Percentiles rank a stretch among this genome's conserved stretches.
Conservation (phyloP, 2,888 invertebrate genomes). For the Drosophila borborema region DNA sequence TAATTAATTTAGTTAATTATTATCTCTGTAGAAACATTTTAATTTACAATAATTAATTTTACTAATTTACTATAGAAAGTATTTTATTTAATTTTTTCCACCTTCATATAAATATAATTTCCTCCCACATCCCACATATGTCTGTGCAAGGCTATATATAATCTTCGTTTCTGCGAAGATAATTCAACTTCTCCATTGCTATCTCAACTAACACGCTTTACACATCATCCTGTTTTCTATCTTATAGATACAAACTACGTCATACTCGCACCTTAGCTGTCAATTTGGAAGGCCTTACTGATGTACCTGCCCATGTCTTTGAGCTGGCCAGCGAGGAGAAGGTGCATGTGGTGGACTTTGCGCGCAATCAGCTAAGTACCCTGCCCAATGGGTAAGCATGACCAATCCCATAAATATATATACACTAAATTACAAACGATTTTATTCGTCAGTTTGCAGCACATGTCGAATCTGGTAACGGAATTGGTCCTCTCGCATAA, state of each 20-base stretch:
- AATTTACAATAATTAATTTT: too few species aligned
- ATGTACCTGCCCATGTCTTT: constrained; percentile 91
- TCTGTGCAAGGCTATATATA: background rate
- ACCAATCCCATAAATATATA: too few species aligned
- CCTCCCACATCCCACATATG: too few species aligned
- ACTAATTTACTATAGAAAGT: too few species aligned
- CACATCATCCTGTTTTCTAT: background rate
- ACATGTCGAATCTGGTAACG: constrained; percentile 86
- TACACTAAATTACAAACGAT: background rate
- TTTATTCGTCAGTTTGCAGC: constrained; percentile 84
- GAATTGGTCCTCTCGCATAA: constrained; percentile 91
- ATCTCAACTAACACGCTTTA: background rate
- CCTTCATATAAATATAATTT: too few species aligned
- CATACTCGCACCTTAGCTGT: constrained; percentile 85
- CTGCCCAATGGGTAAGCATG: constrained; percentile 89
- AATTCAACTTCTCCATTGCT: too few species aligned
- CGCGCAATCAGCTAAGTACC: constrained; percentile 90
- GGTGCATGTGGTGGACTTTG: constrained; percentile 91
- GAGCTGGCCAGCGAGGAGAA: constrained; percentile 89
- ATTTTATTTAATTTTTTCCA: too few species aligned
- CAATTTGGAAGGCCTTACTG: constrained; percentile 87
- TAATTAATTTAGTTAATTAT: too few species aligned
- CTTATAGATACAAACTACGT: constrained; percentile 87
- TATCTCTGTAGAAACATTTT: too few species aligned
- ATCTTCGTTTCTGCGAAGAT: constrained; percentile 1